Evolutionary conservation across 2,113 vertebrate species (phyloP), one percentile per base, ranked within the genome.

Genomic region (Meleagris gallopavo): DNA sequence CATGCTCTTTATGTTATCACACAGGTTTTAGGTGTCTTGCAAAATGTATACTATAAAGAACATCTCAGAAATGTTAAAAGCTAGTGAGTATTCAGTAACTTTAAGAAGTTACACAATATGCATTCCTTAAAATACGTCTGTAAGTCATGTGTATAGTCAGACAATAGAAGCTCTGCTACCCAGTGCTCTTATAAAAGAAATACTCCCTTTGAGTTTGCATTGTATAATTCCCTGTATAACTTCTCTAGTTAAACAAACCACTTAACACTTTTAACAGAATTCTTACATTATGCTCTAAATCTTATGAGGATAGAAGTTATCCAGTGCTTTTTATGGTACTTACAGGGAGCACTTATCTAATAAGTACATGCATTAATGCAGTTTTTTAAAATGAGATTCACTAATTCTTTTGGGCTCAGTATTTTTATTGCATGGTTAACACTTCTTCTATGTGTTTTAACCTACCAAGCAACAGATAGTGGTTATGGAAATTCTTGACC

Each of bases 201-300:
- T 4, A 13, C 9, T 61, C 36, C 6, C 13, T 67, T 18, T 54
- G 18, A 61, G 8, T 48, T 48, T 88, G 43, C 45, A 65, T 52
- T 77, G 73, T n/a, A 36, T 24, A 76, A 86, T 76, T 95, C 32
- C 30, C 45, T 61, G 21, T 76, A 57, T 13, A 94, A 15, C 16
- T 94, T 87, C 65, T 57, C 83, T 52, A 58, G 27, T 84, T 86
- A 92, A 90, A 89, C 32, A 81, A 92, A 64, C 32, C 55, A 62
- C 36, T 92, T 83, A 70, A 83, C 14, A 86, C 6, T 73, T 66
- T 90, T 74, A 77, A 83, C n/a, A 58, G 20, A 83, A 15, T 77
- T 74, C 24, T 84, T 84, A 78, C 5, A 64, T 52, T 29, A 25
- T 60, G 4, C 6, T 81, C 25, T 60, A 72, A 78, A 89, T 87